These are phyloP conservation scores for Saccostrea glomerata DNA, from an alignment of 1,140 invertebrate species.

Conservation along the genomic window DNA sequence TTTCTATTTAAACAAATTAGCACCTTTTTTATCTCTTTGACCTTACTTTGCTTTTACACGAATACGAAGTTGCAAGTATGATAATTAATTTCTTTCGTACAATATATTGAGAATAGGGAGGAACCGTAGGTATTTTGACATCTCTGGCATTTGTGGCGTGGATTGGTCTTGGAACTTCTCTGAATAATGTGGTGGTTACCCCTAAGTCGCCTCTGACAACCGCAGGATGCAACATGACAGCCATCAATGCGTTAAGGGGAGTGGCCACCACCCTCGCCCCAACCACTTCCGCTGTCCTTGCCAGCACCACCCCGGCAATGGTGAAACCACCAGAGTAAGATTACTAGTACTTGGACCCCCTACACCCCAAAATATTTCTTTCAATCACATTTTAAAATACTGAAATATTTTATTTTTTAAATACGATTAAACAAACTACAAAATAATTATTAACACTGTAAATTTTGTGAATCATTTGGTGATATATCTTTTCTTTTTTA, in stretches of 20 bases:
- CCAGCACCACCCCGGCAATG: not conserved
- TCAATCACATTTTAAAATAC: too few relatives aligned
- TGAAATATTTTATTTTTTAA: too few relatives aligned
- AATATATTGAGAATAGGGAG: constrained; percentile 30
- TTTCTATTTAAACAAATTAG: too few relatives aligned
- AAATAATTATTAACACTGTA: too few relatives aligned
- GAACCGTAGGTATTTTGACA: constrained; percentile 41
- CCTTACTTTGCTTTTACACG: too few relatives aligned
- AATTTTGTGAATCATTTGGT: too few relatives aligned
- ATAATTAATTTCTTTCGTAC: not conserved
- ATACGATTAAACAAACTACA: too few relatives aligned
- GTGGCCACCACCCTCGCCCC: not conserved
- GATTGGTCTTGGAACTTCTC: constrained; percentile 46
- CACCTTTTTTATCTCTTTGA: too few relatives aligned
- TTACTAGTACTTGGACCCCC: not conserved
- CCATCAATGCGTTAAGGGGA: not conserved
- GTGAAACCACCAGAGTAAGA: not conserved
- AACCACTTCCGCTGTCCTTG: not conserved
- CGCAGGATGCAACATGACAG: constrained; percentile 46
- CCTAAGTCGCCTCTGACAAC: constrained; percentile 42
- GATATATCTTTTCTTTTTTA: too few relatives aligned
- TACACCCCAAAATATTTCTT: too few relatives aligned
- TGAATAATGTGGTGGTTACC: constrained; percentile 46
- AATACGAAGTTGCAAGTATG: too few relatives aligned
- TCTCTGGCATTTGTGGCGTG: constrained; percentile 29